These are phyloP conservation scores for Macrobrachium rosenbergii DNA, from an alignment of 1,140 invertebrate genomes.

Conservation along the genomic window DNA sequence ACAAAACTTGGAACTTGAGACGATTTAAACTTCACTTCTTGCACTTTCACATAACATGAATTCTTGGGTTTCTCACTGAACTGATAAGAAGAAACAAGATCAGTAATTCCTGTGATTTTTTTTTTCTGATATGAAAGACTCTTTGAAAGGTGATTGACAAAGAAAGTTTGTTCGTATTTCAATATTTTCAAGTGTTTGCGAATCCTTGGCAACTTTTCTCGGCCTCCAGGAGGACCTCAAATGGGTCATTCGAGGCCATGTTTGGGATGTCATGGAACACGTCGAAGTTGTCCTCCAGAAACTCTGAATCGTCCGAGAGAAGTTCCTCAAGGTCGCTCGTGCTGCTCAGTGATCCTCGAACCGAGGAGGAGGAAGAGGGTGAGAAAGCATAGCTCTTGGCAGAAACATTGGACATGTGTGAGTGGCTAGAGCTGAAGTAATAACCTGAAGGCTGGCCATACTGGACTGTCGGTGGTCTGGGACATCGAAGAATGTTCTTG, in stretches of 20 bases:
- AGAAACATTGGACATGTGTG: background rate
- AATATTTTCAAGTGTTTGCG: background rate
- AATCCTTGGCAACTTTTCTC: constrained; percentile 14
- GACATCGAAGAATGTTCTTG: background rate
- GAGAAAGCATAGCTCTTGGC: no score
- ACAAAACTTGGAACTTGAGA: no score
- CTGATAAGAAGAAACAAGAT: no score
- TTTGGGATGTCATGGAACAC: constrained; percentile 39
- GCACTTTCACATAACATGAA: no score
- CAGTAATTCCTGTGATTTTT: no score
- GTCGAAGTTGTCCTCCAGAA: constrained; percentile 34
- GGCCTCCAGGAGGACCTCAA: constrained; percentile 37
- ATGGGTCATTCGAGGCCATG: constrained; percentile 23
- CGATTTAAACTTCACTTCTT: no score
- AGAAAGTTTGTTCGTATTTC: background rate
- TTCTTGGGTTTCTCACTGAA: no score
- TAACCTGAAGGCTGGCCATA: background rate
- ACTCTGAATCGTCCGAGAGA: constrained; percentile 39
- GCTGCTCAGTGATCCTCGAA: constrained; percentile 34
- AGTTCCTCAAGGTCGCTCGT: constrained; percentile 40
- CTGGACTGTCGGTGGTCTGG: background rate
- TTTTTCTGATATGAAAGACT: no score
- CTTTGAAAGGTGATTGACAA: background rate
- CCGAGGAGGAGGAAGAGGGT: background rate
- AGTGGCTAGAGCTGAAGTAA: constrained; percentile 21